Conservation (phyloP, 2,113 vertebrate species). For the Pseudorhombus dupliciocellatus region DNA sequence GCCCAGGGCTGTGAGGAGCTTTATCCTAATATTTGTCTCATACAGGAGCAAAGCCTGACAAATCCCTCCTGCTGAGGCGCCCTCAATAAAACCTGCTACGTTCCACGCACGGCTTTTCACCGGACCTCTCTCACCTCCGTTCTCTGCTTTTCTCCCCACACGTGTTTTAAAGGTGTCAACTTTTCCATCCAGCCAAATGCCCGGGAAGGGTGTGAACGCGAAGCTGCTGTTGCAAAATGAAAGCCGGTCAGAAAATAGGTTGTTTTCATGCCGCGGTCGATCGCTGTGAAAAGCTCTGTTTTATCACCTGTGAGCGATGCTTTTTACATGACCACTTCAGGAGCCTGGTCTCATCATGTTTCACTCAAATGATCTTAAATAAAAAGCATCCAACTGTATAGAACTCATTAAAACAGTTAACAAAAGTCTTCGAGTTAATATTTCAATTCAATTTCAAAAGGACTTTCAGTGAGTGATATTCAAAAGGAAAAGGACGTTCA, state of each 20-base stretch:
- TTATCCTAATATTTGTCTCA: slow-evolving; percentile 70
- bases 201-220: slow-evolving; percentile 6
- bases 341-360: no score
- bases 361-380: no score
- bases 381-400: no score
- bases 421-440: no score
- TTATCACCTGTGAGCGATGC: no score
- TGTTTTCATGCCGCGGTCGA: no score
- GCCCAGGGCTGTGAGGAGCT: slow-evolving; percentile 50
- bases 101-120: slow-evolving; percentile 31
- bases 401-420: no score
- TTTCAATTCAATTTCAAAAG: no score
- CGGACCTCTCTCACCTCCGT: slow-evolving; percentile 13
- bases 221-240: slow-evolving; percentile 2
- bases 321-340: no score
- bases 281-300: no score
- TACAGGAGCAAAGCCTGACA: slow-evolving; percentile 70
- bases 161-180: neutral
- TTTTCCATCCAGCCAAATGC: slow-evolving; percentile 21
- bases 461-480: no score
- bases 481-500: no score
- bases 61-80: slow-evolving; percentile 59
- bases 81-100: slow-evolving; percentile 46
- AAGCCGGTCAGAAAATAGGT: neutral
- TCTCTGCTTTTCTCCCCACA: slow-evolving; percentile 14